Base-by-base conservation (phyloP, 2,113 vertebrate genomes). In the Platichthys stellatus region DNA sequence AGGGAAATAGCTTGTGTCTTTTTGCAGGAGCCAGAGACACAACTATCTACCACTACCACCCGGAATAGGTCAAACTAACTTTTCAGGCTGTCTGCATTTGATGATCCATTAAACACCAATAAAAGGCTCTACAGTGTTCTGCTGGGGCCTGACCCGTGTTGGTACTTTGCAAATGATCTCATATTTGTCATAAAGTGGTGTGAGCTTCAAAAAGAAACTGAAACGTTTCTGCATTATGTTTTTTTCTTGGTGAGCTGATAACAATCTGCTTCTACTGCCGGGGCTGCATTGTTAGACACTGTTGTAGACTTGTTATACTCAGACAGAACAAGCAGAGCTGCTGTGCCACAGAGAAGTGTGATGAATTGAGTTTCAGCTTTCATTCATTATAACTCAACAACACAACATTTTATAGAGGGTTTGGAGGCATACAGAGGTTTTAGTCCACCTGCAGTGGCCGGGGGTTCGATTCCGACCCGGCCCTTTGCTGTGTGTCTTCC, bases 1-100 rank as follows among this genome's bases (percentile, higher is more conserved):
- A 49, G 45, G 66, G 58, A 78, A 78, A 80, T 71, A 38, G 1
- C 21, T 68, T 57, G 26, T 76, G 63, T 86, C 70, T 20, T 75
- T 67, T 51, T 17, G 68, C 49, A 62, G 56, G 60, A 72, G 45
- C 63, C 14, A 23, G 24, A 79, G 14, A 62, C 31, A 58, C 59
- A 57, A 38, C 31, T 18, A 26, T 65, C 18, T 31, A 17, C 62
- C 18, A 20, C 45, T 56, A 17, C 23, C 31, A 31, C 31, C 31
- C 1, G 6, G 60, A 60, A 40, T 59, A 80, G 59, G 60, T 84
- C 72, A 54, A n/a, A 40, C 59, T 28, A 54, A 49, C 61, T 59
- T 63, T 43, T 64, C 49, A 31, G 47, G 49, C 28, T 21, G 69
- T n/a, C 40, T 23, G 20, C 15, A 51, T 15, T 24, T 49, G 12